phyloP scores from a whole-genome alignment of 2,888 invertebrate genomes.

The Cheilosia soror region DNA sequence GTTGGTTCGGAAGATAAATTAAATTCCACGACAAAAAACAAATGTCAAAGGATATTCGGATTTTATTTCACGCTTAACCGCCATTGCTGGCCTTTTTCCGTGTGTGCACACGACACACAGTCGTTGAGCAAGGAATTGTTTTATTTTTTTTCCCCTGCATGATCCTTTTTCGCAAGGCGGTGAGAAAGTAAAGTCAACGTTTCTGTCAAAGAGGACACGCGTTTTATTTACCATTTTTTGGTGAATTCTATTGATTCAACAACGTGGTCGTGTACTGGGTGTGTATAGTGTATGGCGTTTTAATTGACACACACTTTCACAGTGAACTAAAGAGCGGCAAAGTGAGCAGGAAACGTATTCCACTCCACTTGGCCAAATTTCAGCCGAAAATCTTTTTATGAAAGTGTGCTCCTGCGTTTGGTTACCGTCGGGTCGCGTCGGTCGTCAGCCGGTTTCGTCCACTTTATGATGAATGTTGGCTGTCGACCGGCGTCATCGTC shows the following conservation, averaged over 20 bases:
- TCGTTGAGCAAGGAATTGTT: not conserved
- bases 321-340: not conserved
- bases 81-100: conserved; percentile 11
- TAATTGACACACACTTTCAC: conserved; percentile 49
- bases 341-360: conserved; percentile 13
- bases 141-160: not conserved
- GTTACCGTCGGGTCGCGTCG: not conserved
- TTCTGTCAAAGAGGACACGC: conserved; percentile 20
- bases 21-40: not conserved
- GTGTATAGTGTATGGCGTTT: conserved; percentile 2
- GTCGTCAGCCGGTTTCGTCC: conserved; percentile 10
- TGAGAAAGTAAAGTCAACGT: not conserved
- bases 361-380: conserved; percentile 1
- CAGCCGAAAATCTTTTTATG: not conserved
- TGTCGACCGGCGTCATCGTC: not conserved
- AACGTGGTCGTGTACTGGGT: conserved; percentile 13
- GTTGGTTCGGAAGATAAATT: conserved; percentile 27
- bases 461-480: conserved; percentile 53
- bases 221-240: conserved; percentile 46
- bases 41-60: conserved; percentile 12
- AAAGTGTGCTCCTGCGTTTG: not conserved
- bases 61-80: conserved; percentile 37
- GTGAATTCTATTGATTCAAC: conserved; percentile 30
- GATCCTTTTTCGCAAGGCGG: not conserved
- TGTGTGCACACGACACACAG: conserved; percentile 13